Conservation (phyloP, 2,113 vertebrate species). For the Nycticebus coucang region DNA sequence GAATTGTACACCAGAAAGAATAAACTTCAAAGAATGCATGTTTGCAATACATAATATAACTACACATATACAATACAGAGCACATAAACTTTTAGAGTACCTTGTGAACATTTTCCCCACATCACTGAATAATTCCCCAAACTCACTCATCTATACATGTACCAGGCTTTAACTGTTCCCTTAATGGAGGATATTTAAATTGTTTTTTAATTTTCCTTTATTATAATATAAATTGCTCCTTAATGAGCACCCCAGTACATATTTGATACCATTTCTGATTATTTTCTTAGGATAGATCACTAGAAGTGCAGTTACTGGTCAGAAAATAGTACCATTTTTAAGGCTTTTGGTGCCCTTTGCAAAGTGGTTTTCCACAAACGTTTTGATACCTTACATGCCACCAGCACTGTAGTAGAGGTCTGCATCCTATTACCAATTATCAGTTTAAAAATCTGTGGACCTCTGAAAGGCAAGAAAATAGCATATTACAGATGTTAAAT, state of each 20-base stretch:
- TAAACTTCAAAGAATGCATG: fast-evolving
- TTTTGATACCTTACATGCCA: too few species aligned
- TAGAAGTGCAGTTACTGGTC: not conserved
- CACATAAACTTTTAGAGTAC: fast-evolving
- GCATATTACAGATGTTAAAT: not conserved
- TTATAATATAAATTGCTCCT: not conserved
- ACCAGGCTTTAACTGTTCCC: not conserved
- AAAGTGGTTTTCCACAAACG: not conserved
- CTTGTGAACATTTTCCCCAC: not conserved
- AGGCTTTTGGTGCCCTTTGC: not conserved
- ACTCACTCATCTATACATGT: not conserved
- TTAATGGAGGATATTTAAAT: not conserved
- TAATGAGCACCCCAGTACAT: not conserved
- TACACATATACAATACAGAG: not conserved
- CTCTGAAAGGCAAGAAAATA: not conserved
- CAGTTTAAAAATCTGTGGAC: not conserved
- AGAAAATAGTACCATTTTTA: not conserved
- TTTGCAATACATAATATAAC: not conserved
- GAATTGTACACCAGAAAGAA: not conserved
- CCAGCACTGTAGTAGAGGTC: not conserved
- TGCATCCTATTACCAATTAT: not conserved
- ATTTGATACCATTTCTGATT: not conserved
- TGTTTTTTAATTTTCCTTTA: not conserved
- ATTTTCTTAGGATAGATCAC: not conserved
- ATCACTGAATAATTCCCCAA: not conserved